Percentiles rank a stretch among this genome's conserved stretches.
Evolutionary conservation across 2,113 vertebrate genomes (phyloP).

Genomic region (Parotia lawesii): DNA sequence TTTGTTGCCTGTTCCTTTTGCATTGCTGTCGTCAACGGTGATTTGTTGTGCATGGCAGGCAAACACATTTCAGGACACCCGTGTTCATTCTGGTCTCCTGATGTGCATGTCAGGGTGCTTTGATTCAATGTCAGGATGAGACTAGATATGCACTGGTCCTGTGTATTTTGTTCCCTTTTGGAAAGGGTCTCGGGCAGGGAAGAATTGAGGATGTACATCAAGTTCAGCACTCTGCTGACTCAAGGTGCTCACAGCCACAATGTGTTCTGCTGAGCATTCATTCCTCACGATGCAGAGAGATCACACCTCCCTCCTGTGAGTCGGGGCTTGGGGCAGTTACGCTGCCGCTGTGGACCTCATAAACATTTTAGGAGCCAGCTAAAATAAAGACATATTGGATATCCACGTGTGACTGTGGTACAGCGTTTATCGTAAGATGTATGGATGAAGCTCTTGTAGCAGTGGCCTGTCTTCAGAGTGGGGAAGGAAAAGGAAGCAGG

Average conservation of each 20-base stretch:
- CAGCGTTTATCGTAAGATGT: background rate
- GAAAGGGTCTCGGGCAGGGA: rapidly evolving
- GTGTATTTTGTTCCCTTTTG: background rate
- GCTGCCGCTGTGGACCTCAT: rapidly evolving
- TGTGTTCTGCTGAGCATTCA: background rate
- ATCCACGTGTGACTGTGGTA: background rate
- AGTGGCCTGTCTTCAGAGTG: background rate
- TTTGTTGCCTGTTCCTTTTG: background rate
- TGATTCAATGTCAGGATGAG: background rate
- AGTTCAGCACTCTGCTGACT: background rate
- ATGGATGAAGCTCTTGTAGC: background rate
- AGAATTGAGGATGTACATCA: background rate
- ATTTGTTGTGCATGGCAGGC: background rate
- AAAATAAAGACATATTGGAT: background rate
- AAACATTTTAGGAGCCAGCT: background rate
- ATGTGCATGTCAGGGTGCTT: background rate
- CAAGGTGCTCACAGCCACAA: background rate
- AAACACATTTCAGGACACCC: background rate
- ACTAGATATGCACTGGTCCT: background rate
- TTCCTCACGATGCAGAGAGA: background rate
- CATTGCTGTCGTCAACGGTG: background rate
- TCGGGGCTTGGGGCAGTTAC: rapidly evolving
- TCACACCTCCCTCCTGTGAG: background rate
- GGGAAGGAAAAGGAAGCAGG: background rate
- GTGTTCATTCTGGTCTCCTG: background rate